Evolutionary conservation across 2,797 vertebrate species (phyloP).

Genomic region (Cyprinella venusta): DNA sequence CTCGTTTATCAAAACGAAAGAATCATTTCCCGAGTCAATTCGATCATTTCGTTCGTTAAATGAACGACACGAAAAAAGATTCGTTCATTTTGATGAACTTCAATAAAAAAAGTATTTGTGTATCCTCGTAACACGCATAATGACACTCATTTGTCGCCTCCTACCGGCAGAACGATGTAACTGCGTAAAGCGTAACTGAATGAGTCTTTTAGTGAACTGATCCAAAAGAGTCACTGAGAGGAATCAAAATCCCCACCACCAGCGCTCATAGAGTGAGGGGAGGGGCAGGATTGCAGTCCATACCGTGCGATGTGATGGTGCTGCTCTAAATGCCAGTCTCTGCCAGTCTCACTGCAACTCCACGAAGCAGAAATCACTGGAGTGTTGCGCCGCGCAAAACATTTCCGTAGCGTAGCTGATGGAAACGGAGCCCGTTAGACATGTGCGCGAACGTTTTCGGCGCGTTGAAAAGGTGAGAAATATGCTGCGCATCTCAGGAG

Average conservation of each 20-base stretch:
- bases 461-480: slow-evolving; percentile 82
- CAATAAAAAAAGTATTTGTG: too few relatives aligned
- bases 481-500: slow-evolving; percentile 49
- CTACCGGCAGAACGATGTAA: neutral
- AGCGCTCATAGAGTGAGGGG: slow-evolving; percentile 30
- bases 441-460: slow-evolving; percentile 85
- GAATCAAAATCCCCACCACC: slow-evolving; percentile 22
- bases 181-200: neutral
- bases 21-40: too few relatives aligned
- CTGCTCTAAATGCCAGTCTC: slow-evolving; percentile 9
- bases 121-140: too few relatives aligned
- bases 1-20: too few relatives aligned
- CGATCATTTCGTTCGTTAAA: too few relatives aligned
- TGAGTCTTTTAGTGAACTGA: neutral
- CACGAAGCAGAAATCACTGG: slow-evolving; percentile 7
- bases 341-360: slow-evolving; percentile 9
- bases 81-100: too few relatives aligned
- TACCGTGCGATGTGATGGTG: slow-evolving; percentile 27
- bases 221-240: slow-evolving; percentile 14
- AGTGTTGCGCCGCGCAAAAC: slow-evolving; percentile 4
- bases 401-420: slow-evolving; percentile 64
- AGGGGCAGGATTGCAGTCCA: slow-evolving; percentile 58
- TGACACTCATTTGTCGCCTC: neutral
- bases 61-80: too few relatives aligned
- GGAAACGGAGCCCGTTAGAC: slow-evolving; percentile 72